Evolutionary conservation across 2,113 vertebrate species (phyloP).

Genomic region (Brachypodius melanocephalos): DNA sequence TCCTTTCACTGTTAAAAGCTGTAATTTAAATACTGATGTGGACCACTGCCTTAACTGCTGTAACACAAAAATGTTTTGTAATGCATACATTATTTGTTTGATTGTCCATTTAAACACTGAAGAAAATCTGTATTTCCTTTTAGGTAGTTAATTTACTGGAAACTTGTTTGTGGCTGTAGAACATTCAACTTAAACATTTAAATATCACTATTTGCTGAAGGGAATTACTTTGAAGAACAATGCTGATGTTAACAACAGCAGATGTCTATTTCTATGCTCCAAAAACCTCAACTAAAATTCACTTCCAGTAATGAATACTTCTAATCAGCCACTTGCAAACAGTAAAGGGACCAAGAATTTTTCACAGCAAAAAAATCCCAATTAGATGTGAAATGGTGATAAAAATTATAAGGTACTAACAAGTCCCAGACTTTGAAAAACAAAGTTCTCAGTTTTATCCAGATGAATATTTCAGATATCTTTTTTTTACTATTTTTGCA

Average conservation of each 20-base stretch:
- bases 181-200: neutral
- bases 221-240: neutral
- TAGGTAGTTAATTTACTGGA: neutral
- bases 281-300: neutral
- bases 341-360: neutral
- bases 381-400: neutral
- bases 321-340: neutral
- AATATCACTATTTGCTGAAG: neutral
- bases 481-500: neutral
- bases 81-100: neutral
- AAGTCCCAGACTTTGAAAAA: neutral
- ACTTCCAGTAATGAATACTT: neutral
- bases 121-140: neutral
- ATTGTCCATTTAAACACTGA: neutral
- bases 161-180: neutral
- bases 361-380: neutral
- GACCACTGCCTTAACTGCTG: neutral
- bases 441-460: neutral
- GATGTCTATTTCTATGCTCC: neutral
- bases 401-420: neutral
- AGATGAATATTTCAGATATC: neutral
- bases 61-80: neutral
- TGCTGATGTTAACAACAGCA: neutral
- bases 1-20: neutral
- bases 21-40: neutral